Conservation (phyloP, 2,113 vertebrate genomes). For the Penelope pileata region DNA sequence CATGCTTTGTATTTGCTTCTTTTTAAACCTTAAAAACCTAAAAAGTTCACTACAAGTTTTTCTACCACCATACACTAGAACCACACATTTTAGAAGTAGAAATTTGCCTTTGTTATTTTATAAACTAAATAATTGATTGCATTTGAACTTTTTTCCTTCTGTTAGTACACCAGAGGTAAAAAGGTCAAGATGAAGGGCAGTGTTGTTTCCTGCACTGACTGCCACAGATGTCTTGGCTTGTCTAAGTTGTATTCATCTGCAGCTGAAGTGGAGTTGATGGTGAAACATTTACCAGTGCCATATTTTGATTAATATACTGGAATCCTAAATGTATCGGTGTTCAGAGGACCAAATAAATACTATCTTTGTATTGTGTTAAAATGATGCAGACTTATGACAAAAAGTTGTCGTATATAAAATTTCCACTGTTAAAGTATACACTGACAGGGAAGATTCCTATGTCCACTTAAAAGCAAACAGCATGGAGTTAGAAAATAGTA, state of each 20-base stretch:
- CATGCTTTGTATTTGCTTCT: background rate
- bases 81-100: accelerated
- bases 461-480: background rate
- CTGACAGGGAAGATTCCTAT: background rate
- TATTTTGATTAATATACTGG: background rate
- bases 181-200: background rate
- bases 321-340: background rate
- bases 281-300: background rate
- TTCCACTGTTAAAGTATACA: background rate
- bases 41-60: background rate
- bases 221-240: background rate
- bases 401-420: background rate
- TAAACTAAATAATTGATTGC: background rate
- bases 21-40: background rate
- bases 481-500: background rate
- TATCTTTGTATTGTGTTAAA: background rate
- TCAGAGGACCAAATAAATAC: background rate
- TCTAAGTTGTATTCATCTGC: background rate
- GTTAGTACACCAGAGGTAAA: background rate
- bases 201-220: background rate
- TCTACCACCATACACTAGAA: background rate
- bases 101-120: background rate
- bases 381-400: background rate
- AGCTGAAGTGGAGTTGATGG: background rate
- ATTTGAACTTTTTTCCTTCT: background rate